A percentile compares a stretch with the other conserved stretches of the same genome.
phyloP scores from a whole-genome alignment of 2,888 invertebrate species.

The Spisula subtruncata region DNA sequence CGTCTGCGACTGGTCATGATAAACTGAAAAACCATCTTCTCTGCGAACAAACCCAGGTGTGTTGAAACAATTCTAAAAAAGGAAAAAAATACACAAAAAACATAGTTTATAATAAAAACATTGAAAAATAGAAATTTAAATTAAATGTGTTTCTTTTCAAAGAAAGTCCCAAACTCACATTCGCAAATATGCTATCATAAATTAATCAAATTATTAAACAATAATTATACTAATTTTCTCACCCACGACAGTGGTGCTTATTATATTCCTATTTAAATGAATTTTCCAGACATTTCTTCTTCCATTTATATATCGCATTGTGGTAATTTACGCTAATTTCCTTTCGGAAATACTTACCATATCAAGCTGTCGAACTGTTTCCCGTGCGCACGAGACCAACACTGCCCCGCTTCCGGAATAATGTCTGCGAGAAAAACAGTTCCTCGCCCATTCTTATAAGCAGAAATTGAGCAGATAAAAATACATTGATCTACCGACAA shows the following conservation, averaged over 20 bases:
- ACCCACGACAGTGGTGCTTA: not conserved
- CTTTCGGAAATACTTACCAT: slow-evolving; percentile 61
- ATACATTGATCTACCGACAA: slow-evolving; percentile 43
- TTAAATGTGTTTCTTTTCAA: not conserved
- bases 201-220: not conserved
- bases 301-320: not conserved
- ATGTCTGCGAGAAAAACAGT: slow-evolving; percentile 24
- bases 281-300: not conserved
- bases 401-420: slow-evolving; percentile 38
- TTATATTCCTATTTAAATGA: not conserved
- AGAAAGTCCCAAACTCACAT: not conserved
- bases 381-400: slow-evolving; percentile 35
- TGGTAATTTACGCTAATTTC: slow-evolving; percentile 49
- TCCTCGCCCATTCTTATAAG: slow-evolving; percentile 29
- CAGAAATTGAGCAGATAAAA: slow-evolving; percentile 43
- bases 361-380: not conserved
- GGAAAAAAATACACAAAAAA: no score
- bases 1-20: slow-evolving; percentile 25
- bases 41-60: not conserved
- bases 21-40: slow-evolving; percentile 28
- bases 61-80: slow-evolving; percentile 12
- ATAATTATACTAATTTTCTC: not conserved
- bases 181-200: not conserved
- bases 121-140: not conserved
- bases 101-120: no score